Evolutionary conservation across 2,113 vertebrate species (phyloP).

Genomic region (Egretta garzetta): DNA sequence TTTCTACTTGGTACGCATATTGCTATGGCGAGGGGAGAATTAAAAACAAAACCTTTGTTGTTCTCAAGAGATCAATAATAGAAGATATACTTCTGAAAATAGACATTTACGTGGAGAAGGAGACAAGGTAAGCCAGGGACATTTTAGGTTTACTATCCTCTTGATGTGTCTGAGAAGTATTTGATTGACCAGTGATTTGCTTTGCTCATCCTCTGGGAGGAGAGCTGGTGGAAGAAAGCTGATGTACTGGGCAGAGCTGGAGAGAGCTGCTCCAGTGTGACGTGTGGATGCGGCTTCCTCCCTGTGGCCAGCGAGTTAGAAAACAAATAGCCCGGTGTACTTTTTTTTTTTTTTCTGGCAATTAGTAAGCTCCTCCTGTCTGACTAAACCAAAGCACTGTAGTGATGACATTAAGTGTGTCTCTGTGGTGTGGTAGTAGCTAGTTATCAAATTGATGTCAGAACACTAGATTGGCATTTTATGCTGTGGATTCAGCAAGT

Average conservation of each 20-base stretch:
- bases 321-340: background rate
- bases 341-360: background rate
- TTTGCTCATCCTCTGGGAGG: background rate
- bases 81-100: constrained; percentile 18
- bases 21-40: background rate
- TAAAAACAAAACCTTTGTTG: background rate
- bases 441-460: background rate
- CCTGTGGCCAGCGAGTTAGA: background rate
- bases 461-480: background rate
- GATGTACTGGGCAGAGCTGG: background rate
- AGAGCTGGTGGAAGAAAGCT: background rate
- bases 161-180: background rate
- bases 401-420: background rate
- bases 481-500: background rate
- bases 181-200: background rate
- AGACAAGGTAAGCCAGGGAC: background rate
- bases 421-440: background rate
- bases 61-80: background rate
- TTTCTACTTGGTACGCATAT: background rate
- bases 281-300: background rate
- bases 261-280: background rate
- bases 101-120: background rate
- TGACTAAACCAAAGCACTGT: background rate
- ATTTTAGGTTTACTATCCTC: constrained; percentile 22
- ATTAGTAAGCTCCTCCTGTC: background rate